A percentile compares a stretch with the other conserved stretches of the same genome.
These are phyloP conservation scores for Streptopelia turtur DNA, from an alignment of 2,797 vertebrate species.

Conservation along the genomic window DNA sequence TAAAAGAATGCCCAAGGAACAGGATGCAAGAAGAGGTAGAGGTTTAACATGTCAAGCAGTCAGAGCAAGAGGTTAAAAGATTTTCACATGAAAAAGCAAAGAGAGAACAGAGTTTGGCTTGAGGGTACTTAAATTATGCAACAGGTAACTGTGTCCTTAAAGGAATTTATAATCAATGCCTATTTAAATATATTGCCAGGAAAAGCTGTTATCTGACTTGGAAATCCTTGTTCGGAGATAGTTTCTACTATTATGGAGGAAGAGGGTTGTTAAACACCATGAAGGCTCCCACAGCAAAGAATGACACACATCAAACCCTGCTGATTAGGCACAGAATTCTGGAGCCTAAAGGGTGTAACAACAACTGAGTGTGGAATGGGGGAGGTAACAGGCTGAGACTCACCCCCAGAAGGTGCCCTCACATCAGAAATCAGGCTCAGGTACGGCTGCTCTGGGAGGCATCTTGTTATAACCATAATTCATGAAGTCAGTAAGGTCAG, in stretches of 20 bases:
- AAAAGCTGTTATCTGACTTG: not conserved
- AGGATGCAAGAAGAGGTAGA: not conserved
- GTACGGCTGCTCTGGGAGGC: not conserved
- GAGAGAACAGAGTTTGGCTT: not conserved
- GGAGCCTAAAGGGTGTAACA: not conserved
- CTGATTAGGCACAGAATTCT: not conserved
- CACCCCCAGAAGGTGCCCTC: not conserved
- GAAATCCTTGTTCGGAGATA: not conserved
- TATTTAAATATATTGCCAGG: not conserved
- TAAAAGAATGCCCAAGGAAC: not conserved
- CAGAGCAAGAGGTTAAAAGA: not conserved
- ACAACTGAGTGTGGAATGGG: rapidly evolving
- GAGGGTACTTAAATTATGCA: not conserved
- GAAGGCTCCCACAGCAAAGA: not conserved
- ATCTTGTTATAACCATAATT: rapidly evolving
- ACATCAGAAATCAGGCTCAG: not conserved
- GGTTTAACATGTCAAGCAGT: not conserved
- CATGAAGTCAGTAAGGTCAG: not conserved
- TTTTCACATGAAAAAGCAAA: not conserved
- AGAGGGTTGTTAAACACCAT: not conserved
- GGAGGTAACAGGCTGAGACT: not conserved
- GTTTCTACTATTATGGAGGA: not conserved
- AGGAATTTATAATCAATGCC: not conserved
- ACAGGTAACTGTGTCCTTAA: not conserved
- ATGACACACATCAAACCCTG: rapidly evolving